Percentiles rank a stretch among this genome's conserved stretches.
phyloP scores from a whole-genome alignment of 1,140 invertebrate species.

The Brachionus rotundiformis region DNA sequence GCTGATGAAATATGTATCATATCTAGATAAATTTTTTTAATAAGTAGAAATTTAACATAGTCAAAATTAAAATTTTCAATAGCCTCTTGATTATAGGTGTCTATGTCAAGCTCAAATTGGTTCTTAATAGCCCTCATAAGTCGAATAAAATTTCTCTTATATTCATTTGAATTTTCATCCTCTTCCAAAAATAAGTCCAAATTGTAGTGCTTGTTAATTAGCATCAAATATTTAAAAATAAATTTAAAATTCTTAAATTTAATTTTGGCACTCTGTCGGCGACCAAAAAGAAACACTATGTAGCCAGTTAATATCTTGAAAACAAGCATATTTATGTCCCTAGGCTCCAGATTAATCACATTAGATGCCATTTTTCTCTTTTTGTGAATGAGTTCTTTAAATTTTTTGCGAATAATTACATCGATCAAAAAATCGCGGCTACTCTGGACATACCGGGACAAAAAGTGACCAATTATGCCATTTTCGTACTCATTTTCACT shows the following conservation, averaged over 20 bases:
- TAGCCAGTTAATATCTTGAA: neutral
- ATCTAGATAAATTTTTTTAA: slow-evolving; percentile 39
- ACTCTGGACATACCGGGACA: neutral
- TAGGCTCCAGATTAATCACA: neutral
- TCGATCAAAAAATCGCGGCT: neutral
- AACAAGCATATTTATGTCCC: neutral
- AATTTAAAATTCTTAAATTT: slow-evolving; percentile 4
- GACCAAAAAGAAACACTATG: neutral
- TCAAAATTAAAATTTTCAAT: slow-evolving; percentile 22
- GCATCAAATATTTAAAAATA: slow-evolving; percentile 13
- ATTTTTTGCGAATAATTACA: slow-evolving; percentile 27
- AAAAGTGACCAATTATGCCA: neutral
- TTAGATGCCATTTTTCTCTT: neutral
- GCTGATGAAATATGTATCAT: neutral
- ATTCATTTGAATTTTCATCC: neutral
- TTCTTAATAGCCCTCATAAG: neutral
- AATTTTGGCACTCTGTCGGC: neutral
- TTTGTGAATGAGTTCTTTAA: slow-evolving; percentile 6
- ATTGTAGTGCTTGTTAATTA: neutral
- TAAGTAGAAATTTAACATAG: slow-evolving; percentile 9
- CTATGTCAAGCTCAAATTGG: neutral
- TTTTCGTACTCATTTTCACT: neutral
- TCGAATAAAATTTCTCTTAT: neutral
- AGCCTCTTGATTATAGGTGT: neutral
- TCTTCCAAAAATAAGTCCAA: neutral